phyloP scores from a whole-genome alignment of 2,888 invertebrate species.

The Celastrina argiolus region DNA sequence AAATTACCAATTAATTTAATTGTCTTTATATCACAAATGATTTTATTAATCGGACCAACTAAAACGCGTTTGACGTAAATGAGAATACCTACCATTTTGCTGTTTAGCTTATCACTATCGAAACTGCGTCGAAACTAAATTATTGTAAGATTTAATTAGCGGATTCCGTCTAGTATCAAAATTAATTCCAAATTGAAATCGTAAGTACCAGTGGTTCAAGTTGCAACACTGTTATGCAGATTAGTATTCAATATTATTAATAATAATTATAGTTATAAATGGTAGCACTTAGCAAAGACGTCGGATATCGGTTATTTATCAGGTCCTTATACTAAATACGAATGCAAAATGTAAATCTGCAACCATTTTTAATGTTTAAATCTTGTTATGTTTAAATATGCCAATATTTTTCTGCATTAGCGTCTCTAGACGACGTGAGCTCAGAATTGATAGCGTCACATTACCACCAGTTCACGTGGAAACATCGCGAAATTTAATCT shows the following conservation, averaged over 20 bases:
- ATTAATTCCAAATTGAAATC: not conserved
- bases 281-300: conserved; percentile 38
- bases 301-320: conserved; percentile 35
- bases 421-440: conserved; percentile 48
- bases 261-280: conserved; percentile 41
- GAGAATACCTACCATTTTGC: too few species aligned
- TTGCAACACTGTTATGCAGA: not conserved
- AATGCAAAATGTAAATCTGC: conserved; percentile 36
- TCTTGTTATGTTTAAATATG: conserved; percentile 48
- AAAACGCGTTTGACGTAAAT: too few species aligned
- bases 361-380: conserved; percentile 46
- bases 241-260: conserved; percentile 27
- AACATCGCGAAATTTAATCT: conserved; percentile 6
- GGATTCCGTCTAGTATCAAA: too few species aligned
- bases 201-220: not conserved
- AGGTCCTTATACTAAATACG: conserved; percentile 50
- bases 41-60: too few species aligned
- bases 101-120: too few species aligned
- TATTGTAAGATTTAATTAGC: too few species aligned
- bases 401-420: conserved; percentile 60
- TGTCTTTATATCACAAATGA: too few species aligned
- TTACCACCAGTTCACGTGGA: conserved; percentile 27
- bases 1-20: too few species aligned
- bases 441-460: conserved; percentile 47
- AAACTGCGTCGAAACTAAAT: too few species aligned